These are phyloP conservation scores for Gymnogyps californianus DNA, from an alignment of 2,113 vertebrate species.

Conservation along the genomic window DNA sequence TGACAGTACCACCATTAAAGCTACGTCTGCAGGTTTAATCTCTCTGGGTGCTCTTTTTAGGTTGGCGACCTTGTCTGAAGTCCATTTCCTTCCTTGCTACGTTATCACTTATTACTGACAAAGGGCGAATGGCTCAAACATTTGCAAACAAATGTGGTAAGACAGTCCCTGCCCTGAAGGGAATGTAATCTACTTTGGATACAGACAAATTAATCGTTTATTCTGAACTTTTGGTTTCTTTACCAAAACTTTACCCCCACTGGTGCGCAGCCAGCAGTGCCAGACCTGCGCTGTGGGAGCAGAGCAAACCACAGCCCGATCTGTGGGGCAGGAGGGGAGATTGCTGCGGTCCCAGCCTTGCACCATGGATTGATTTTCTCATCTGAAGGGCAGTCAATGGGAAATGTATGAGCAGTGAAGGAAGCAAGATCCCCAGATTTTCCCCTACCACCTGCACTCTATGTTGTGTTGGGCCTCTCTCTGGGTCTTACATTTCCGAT, in stretches of 20 bases:
- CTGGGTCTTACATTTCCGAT: background rate
- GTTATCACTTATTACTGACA: background rate
- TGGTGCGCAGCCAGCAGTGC: background rate
- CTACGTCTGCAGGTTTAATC: background rate
- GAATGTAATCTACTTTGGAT: background rate
- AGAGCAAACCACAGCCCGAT: background rate
- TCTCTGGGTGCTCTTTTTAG: background rate
- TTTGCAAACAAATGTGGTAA: background rate
- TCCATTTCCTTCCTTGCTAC: background rate
- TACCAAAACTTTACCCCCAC: background rate
- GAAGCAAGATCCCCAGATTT: background rate
- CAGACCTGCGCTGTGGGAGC: background rate
- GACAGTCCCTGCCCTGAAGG: background rate
- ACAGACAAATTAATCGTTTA: background rate
- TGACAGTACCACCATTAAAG: background rate
- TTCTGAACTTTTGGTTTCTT: background rate
- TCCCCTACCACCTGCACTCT: background rate
- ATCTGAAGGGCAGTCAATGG: background rate
- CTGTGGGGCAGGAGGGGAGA: background rate
- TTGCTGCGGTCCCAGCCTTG: background rate
- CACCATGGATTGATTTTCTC: background rate
- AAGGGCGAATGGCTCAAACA: background rate
- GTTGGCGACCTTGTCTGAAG: background rate
- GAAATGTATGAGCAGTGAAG: background rate
- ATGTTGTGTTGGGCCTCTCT: background rate